phyloP scores from a whole-genome alignment of 2,797 vertebrate species.

The Tadarida brasiliensis region DNA sequence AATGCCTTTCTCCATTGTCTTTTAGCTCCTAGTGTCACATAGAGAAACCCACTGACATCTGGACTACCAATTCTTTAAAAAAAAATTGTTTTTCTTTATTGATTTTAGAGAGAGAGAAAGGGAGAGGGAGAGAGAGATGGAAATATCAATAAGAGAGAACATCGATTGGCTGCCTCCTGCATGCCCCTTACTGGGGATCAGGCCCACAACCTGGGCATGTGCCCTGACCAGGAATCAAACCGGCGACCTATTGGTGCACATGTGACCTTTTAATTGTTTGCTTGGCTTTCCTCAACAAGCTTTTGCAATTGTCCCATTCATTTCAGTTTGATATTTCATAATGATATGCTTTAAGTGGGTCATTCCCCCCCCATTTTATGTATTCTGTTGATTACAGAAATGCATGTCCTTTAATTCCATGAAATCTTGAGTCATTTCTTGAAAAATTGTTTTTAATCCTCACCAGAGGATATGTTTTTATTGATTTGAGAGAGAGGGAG shows the following conservation, averaged over 20 bases:
- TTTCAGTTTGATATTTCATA: neutral
- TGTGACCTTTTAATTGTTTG: neutral
- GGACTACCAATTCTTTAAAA: neutral
- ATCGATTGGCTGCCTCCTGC: too few species aligned
- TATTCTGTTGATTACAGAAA: neutral
- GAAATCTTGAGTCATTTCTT: neutral
- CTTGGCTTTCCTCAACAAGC: neutral
- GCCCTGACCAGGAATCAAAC: too few species aligned
- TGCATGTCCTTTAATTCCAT: neutral
- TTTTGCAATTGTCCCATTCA: neutral
- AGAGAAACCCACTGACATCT: neutral
- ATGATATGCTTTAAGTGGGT: neutral
- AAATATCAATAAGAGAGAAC: too few species aligned
- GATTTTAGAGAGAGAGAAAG: too few species aligned
- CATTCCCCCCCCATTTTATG: neutral
- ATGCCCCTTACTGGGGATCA: too few species aligned
- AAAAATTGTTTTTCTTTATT: too few species aligned
- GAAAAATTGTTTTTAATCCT: neutral
- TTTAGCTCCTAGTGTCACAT: neutral
- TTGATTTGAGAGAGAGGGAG: neutral
- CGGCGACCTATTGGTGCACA: too few species aligned
- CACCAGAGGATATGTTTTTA: neutral
- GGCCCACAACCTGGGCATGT: too few species aligned
- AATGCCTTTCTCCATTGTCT: neutral
- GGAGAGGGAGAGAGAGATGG: too few species aligned